A percentile compares a stretch with the other conserved stretches of the same genome.
Evolutionary conservation across 2,888 invertebrate genomes (phyloP).

Genomic region (Polia nebulosa): DNA sequence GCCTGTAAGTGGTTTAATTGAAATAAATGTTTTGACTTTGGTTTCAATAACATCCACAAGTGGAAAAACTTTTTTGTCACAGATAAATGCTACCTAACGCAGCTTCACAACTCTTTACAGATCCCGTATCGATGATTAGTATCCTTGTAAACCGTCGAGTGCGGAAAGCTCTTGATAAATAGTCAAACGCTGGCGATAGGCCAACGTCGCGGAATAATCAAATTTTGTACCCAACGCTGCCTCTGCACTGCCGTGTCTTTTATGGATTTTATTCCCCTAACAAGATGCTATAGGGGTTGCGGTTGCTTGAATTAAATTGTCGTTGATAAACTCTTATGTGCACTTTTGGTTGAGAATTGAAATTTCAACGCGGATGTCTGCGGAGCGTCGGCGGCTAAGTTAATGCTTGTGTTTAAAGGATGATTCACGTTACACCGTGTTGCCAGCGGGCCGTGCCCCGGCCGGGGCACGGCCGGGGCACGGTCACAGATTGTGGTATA

Average conservation of each 20-base stretch:
- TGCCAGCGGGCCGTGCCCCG: too few relatives aligned
- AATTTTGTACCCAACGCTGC: constrained; percentile 86
- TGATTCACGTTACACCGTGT: too few relatives aligned
- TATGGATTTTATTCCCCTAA: constrained; percentile 89
- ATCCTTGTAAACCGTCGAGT: constrained; percentile 88
- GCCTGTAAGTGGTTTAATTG: too few relatives aligned
- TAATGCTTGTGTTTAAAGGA: not conserved
- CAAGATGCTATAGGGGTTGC: constrained; percentile 85
- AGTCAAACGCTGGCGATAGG: constrained; percentile 89
- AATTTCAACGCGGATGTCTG: constrained; percentile 37
- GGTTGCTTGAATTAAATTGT: constrained; percentile 88
- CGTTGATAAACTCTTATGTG: constrained; percentile 87
- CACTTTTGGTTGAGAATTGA: constrained; percentile 75
- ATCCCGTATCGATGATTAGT: constrained; percentile 86
- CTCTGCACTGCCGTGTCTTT: constrained; percentile 85
- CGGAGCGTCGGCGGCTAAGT: not conserved
- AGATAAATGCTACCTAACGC: not conserved
- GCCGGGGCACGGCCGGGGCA: too few relatives aligned
- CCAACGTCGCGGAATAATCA: constrained; percentile 91
- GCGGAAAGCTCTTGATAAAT: constrained; percentile 88
- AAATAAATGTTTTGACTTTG: too few relatives aligned
- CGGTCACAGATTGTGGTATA: too few relatives aligned
- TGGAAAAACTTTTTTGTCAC: constrained; percentile 2
- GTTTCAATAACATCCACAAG: too few relatives aligned
- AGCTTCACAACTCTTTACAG: constrained; percentile 73